phyloP scores from a whole-genome alignment of 2,113 vertebrate genomes.

The Scatophagus argus region DNA sequence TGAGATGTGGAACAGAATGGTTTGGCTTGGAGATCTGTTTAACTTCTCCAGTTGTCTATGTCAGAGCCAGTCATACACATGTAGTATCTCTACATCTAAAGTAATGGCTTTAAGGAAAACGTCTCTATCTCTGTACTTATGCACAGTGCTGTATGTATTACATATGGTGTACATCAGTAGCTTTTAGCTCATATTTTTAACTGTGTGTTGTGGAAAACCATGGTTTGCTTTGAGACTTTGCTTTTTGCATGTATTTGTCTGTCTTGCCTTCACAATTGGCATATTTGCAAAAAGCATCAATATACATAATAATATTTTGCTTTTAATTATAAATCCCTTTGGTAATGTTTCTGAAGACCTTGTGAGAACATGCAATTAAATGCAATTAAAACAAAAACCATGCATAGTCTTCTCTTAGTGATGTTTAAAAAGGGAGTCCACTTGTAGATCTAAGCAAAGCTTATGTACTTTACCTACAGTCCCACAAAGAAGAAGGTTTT shows the following conservation, averaged over 20 bases:
- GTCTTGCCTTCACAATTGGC: background rate
- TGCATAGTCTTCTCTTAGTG: background rate
- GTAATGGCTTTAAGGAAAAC: conserved; percentile 33
- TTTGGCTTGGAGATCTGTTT: conserved; percentile 39
- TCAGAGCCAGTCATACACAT: conserved; percentile 8
- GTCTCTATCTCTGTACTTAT: conserved; percentile 15
- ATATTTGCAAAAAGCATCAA: background rate
- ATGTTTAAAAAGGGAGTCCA: background rate
- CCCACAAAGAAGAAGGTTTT: background rate
- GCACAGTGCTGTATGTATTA: background rate
- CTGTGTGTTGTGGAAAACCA: background rate
- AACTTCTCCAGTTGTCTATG: conserved; percentile 21
- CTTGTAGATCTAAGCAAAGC: background rate
- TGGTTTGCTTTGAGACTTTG: background rate
- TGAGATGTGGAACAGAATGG: conserved; percentile 17
- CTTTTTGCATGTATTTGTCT: background rate
- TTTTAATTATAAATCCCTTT: background rate
- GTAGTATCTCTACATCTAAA: conserved; percentile 41
- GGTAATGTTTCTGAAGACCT: too few relatives aligned
- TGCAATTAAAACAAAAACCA: background rate
- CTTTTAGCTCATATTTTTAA: background rate
- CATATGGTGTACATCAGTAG: conserved; percentile 53
- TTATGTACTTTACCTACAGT: background rate
- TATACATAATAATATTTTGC: background rate
- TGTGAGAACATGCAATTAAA: background rate